phyloP scores from a whole-genome alignment of 2,888 invertebrate species.

The Drosophila ezoana region DNA sequence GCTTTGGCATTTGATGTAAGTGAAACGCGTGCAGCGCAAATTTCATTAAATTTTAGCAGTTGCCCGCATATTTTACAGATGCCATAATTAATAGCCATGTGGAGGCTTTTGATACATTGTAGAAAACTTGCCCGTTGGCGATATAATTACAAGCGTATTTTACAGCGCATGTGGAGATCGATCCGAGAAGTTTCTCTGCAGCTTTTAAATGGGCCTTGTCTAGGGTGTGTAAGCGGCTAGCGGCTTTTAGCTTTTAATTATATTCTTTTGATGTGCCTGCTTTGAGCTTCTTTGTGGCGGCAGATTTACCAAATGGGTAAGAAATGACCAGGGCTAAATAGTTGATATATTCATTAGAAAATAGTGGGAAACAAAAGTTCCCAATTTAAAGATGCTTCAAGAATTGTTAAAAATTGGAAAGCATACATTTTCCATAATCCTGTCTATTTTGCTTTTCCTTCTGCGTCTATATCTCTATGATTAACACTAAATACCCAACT shows the following conservation, averaged over 20 bases:
- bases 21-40: slow-evolving; percentile 50
- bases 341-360: slow-evolving; percentile 6
- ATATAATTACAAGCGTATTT: slow-evolving; percentile 46
- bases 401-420: neutral
- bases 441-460: no score
- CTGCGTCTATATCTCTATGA: no score
- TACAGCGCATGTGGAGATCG: slow-evolving; percentile 29
- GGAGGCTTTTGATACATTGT: slow-evolving; percentile 29
- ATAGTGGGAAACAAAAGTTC: neutral
- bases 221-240: slow-evolving; percentile 16
- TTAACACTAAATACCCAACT: no score
- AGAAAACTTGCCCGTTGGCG: slow-evolving; percentile 34
- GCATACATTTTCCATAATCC: no score
- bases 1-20: slow-evolving; percentile 60
- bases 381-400: neutral
- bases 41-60: slow-evolving; percentile 62
- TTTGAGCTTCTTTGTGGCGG: slow-evolving; percentile 5
- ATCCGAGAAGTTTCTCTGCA: slow-evolving; percentile 13
- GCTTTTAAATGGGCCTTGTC: slow-evolving; percentile 18
- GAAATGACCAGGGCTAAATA: neutral
- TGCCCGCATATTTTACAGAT: slow-evolving; percentile 49
- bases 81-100: slow-evolving; percentile 61
- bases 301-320: neutral
- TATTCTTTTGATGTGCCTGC: slow-evolving; percentile 26
- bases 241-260: slow-evolving; percentile 48